Conservation (phyloP, 2,888 invertebrate species). For the Phortica okadai region DNA sequence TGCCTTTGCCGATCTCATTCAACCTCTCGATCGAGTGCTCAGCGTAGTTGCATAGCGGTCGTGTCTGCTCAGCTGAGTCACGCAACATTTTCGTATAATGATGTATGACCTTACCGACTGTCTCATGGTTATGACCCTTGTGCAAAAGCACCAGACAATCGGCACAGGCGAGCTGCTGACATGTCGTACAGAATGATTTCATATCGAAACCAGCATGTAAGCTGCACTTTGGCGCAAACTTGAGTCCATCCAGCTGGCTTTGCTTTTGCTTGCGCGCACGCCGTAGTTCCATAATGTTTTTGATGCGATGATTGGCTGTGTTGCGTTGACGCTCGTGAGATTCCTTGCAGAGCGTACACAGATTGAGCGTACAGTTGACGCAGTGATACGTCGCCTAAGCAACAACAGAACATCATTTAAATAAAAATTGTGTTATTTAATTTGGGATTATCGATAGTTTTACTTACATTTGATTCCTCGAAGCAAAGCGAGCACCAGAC, state of each 20-base stretch:
- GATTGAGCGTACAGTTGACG: slow-evolving; percentile 83
- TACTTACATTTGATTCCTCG: slow-evolving; percentile 71
- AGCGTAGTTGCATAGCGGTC: slow-evolving; percentile 80
- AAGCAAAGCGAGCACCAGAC: slow-evolving; percentile 74
- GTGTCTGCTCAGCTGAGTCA: slow-evolving; percentile 81
- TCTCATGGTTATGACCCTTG: slow-evolving; percentile 81
- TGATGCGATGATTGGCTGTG: slow-evolving; percentile 80
- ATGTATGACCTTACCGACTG: slow-evolving; percentile 80
- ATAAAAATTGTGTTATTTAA: neutral
- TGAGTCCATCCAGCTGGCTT: slow-evolving; percentile 57
- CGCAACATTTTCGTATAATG: slow-evolving; percentile 79
- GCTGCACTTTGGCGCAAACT: slow-evolving; percentile 79
- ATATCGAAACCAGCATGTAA: slow-evolving; percentile 83
- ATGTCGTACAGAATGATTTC: slow-evolving; percentile 84
- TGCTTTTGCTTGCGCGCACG: slow-evolving; percentile 73
- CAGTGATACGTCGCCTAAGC: slow-evolving; percentile 84
- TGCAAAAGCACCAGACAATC: slow-evolving; percentile 81
- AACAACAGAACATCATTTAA: neutral
- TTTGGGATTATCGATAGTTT: neutral
- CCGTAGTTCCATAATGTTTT: slow-evolving; percentile 80
- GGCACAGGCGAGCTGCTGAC: slow-evolving; percentile 83
- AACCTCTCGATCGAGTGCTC: slow-evolving; percentile 79
- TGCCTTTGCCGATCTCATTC: slow-evolving; percentile 72
- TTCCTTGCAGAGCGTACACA: slow-evolving; percentile 84
- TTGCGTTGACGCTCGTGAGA: slow-evolving; percentile 80